phyloP scores from a whole-genome alignment of 2,113 vertebrate species.

The Herpetotheres cachinnans region DNA sequence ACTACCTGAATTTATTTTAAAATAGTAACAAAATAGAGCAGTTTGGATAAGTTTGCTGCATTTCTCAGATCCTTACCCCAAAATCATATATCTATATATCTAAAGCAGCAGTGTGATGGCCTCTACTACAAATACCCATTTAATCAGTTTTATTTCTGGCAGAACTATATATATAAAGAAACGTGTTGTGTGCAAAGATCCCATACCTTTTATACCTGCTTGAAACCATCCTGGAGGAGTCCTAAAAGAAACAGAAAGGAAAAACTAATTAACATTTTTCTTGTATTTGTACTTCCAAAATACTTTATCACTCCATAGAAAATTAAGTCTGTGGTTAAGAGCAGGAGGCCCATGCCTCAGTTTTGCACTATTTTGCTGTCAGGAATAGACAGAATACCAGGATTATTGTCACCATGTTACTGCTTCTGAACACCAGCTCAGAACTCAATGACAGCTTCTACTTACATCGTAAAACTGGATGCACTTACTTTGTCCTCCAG shows the following conservation, averaged over 20 bases:
- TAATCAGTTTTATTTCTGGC: background rate
- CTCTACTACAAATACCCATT: background rate
- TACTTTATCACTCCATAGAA: background rate
- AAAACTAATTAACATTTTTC: background rate
- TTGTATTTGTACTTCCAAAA: background rate
- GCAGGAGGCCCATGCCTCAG: background rate
- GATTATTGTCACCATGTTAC: background rate
- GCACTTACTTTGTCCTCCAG: background rate
- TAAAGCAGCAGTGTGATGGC: background rate
- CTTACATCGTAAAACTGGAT: background rate
- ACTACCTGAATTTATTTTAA: background rate
- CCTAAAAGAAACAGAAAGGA: constrained; percentile 77
- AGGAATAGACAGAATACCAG: background rate
- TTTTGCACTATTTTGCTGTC: background rate
- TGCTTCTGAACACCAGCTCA: background rate
- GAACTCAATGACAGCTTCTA: background rate
- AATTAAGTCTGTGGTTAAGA: background rate
- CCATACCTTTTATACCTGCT: constrained; percentile 90
- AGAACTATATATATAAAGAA: background rate
- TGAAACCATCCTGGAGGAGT: constrained; percentile 80
- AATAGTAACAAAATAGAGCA: background rate
- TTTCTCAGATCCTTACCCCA: background rate
- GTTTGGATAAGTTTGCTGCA: background rate
- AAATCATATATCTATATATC: background rate
- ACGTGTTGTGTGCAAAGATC: background rate